A percentile compares a stretch with the other conserved stretches of the same genome.
These are phyloP conservation scores for Parascotia fuliginaria DNA, from an alignment of 2,888 invertebrate genomes.

Conservation along the genomic window DNA sequence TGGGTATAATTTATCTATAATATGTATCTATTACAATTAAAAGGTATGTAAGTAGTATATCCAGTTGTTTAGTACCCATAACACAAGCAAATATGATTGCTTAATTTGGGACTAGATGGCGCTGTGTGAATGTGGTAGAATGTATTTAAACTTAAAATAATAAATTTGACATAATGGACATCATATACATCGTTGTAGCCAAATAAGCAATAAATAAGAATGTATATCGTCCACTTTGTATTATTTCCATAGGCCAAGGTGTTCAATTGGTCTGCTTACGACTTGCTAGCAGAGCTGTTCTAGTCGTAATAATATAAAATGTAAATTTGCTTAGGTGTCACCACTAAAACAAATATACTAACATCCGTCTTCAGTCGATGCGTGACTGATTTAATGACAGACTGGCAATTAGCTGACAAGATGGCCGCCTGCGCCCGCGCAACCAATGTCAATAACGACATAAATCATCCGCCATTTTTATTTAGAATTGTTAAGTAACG, in stretches of 20 bases:
- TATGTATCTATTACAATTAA: too few species aligned
- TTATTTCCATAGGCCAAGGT: constrained; percentile 36
- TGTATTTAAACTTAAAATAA: too few species aligned
- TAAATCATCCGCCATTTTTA: constrained; percentile 82
- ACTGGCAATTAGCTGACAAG: constrained; percentile 76
- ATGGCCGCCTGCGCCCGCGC: constrained; percentile 77
- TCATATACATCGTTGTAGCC: too few species aligned
- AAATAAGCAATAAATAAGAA: constrained; percentile 24
- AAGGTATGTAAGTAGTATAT: too few species aligned
- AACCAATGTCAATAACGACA: constrained; percentile 74
- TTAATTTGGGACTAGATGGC: too few species aligned
- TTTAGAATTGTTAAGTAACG: constrained; percentile 67
- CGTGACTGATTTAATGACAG: constrained; percentile 80
- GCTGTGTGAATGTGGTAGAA: too few species aligned
- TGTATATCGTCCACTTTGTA: constrained; percentile 28
- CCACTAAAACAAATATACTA: constrained; percentile 47
- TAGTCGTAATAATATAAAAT: constrained; percentile 31
- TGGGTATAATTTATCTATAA: too few species aligned
- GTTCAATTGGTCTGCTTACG: constrained; percentile 33
- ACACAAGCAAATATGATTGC: too few species aligned
- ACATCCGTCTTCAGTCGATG: constrained; percentile 53
- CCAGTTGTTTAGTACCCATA: too few species aligned
- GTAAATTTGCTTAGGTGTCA: constrained; percentile 43
- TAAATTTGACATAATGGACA: too few species aligned
- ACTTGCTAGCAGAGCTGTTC: constrained; percentile 14